phyloP scores from a whole-genome alignment of 1,140 invertebrate genomes.

The Protaetia brevitarsis region DNA sequence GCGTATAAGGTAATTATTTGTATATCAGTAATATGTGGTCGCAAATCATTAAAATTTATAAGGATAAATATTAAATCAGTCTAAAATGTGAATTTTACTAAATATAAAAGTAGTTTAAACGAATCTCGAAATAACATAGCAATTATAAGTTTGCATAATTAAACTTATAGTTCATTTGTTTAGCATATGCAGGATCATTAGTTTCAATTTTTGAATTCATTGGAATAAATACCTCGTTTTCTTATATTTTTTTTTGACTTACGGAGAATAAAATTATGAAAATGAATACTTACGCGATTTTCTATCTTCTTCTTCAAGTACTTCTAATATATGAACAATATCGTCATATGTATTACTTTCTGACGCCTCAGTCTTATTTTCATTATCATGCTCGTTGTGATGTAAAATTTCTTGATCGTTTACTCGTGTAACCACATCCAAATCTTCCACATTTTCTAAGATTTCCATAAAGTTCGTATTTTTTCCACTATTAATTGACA shows the following conservation, averaged over 20 bases:
- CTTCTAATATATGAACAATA: slow-evolving; percentile 42
- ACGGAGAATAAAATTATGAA: neutral
- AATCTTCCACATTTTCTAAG: slow-evolving; percentile 36
- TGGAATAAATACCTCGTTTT: neutral
- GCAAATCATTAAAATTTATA: too few species aligned
- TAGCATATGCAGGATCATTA: neutral
- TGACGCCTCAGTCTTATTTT: neutral
- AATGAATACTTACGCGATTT: slow-evolving; percentile 40
- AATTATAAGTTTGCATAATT: too few species aligned
- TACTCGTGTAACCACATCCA: slow-evolving; percentile 16
- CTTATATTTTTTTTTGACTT: neutral
- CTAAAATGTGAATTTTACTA: too few species aligned
- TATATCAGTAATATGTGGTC: too few species aligned
- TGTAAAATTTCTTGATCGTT: neutral
- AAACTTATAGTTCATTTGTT: neutral
- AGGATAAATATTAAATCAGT: too few species aligned
- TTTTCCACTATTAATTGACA: slow-evolving; percentile 22
- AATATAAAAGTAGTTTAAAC: too few species aligned
- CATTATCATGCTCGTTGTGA: slow-evolving; percentile 23
- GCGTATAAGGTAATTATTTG: too few species aligned
- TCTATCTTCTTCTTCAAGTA: slow-evolving; percentile 43
- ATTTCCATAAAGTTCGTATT: slow-evolving; percentile 40
- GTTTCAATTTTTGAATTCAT: neutral
- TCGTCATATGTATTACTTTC: slow-evolving; percentile 38
- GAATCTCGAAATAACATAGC: too few species aligned